Conservation (phyloP, 2,113 vertebrate species). For the Salvelinus alpinus region DNA sequence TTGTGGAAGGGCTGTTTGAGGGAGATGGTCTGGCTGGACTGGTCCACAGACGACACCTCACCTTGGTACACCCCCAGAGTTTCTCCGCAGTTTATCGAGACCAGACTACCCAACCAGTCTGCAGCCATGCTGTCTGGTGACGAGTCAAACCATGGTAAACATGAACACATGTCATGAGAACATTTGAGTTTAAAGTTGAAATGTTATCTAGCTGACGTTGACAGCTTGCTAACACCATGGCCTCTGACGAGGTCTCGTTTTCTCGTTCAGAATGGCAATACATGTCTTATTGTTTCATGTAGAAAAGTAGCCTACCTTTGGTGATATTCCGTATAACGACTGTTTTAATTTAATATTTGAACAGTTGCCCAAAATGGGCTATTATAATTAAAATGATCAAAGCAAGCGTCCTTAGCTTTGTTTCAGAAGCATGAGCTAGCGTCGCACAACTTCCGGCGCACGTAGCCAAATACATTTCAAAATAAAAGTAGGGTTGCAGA, state of each 20-base stretch:
- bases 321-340: neutral
- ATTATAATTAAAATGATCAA: neutral
- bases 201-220: neutral
- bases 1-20: conserved; percentile 94
- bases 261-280: neutral
- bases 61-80: conserved; percentile 95
- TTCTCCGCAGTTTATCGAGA: conserved; percentile 94
- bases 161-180: neutral
- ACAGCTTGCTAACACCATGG: neutral
- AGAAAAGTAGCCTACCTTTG: neutral
- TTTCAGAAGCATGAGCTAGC: neutral
- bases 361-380: neutral
- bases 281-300: neutral
- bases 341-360: neutral
- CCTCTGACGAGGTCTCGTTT: neutral
- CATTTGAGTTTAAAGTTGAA: neutral
- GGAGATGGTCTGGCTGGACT: conserved; percentile 94
- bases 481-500: neutral
- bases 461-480: neutral
- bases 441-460: neutral
- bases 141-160: neutral
- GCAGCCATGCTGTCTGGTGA: conserved; percentile 74
- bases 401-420: neutral
- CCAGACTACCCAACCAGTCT: conserved; percentile 94
- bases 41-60: conserved; percentile 91